Evolutionary conservation across 2,888 invertebrate species (phyloP).

Genomic region (Cerastoderma edule): DNA sequence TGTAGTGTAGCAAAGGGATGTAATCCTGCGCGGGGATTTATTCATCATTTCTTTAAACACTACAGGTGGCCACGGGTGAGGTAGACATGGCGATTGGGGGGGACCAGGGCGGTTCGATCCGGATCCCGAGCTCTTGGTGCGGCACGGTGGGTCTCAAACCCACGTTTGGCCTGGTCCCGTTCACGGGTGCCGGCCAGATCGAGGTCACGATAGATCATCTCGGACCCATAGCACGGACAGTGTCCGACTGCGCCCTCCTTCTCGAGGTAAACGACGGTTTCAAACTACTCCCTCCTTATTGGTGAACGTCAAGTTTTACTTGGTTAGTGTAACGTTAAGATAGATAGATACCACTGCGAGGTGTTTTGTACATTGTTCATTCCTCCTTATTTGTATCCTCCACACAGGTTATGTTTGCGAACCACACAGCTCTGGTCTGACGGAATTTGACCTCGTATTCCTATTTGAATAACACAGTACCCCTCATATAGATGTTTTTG

Average conservation of each 20-base stretch:
- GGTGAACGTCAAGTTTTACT: background rate
- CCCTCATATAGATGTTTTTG: no score
- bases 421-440: no score
- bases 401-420: no score
- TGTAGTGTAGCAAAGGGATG: no score
- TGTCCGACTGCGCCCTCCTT: constrained; percentile 77
- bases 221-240: constrained; percentile 80
- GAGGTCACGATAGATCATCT: constrained; percentile 76
- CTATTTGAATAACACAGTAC: no score
- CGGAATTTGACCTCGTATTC: no score
- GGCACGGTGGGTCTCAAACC: constrained; percentile 82
- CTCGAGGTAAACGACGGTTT: constrained; percentile 69
- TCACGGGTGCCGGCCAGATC: constrained; percentile 74
- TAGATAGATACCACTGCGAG: no score
- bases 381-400: no score
- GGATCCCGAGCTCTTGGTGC: constrained; percentile 76
- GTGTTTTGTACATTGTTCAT: no score
- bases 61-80: constrained; percentile 70
- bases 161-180: constrained; percentile 80
- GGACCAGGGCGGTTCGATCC: constrained; percentile 81
- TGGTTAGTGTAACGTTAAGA: background rate
- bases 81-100: constrained; percentile 79
- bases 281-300: background rate
- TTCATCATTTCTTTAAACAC: no score
- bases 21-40: no score